A percentile compares a stretch with the other conserved stretches of the same genome.
These are phyloP conservation scores for Crotalus viridis DNA, from an alignment of 2,113 vertebrate genomes.

Conservation along the genomic window DNA sequence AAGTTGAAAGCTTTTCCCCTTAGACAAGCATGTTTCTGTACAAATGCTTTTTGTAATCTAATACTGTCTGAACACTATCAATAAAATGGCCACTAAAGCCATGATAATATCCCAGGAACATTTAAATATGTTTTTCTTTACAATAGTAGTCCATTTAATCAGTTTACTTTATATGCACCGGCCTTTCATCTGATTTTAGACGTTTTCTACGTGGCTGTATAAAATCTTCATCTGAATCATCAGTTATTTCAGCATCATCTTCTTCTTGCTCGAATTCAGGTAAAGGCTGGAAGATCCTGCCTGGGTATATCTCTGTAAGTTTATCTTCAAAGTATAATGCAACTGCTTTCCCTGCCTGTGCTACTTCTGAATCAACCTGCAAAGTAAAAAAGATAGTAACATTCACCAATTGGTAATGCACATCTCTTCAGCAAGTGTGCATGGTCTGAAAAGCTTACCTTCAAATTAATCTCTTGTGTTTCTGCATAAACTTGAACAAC, in stretches of 20 bases:
- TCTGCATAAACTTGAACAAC: slow-evolving; percentile 99
- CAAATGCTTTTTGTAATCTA: slow-evolving; percentile 74
- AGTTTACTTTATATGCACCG: slow-evolving; percentile 91
- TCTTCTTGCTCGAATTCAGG: slow-evolving; percentile 84
- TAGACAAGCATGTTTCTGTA: slow-evolving; percentile 75
- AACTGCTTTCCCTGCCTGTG: slow-evolving; percentile 92
- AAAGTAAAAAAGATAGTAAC: slow-evolving; percentile 72
- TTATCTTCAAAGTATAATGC: slow-evolving; percentile 94
- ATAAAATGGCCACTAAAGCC: slow-evolving; percentile 73
- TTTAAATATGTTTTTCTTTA: slow-evolving; percentile 76
- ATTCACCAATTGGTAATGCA: slow-evolving; percentile 79
- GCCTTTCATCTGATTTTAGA: slow-evolving; percentile 94
- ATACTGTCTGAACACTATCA: slow-evolving; percentile 79
- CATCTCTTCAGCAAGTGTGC: slow-evolving; percentile 86
- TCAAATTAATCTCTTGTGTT: slow-evolving; percentile 99
- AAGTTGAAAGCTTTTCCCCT: slow-evolving; percentile 60
- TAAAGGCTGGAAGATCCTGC: slow-evolving; percentile 88
- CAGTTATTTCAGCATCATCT: slow-evolving; percentile 83
- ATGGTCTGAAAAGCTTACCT: slow-evolving; percentile 95
- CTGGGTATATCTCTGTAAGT: slow-evolving; percentile 89
- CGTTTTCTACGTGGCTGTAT: slow-evolving; percentile 93
- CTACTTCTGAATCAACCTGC: slow-evolving; percentile 97
- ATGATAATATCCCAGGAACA: slow-evolving; percentile 77
- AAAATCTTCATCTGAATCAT: slow-evolving; percentile 95
- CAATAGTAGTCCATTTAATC: slow-evolving; percentile 69